Evolutionary conservation across 2,888 invertebrate genomes (phyloP).

Genomic region (Harmothoe impar): DNA sequence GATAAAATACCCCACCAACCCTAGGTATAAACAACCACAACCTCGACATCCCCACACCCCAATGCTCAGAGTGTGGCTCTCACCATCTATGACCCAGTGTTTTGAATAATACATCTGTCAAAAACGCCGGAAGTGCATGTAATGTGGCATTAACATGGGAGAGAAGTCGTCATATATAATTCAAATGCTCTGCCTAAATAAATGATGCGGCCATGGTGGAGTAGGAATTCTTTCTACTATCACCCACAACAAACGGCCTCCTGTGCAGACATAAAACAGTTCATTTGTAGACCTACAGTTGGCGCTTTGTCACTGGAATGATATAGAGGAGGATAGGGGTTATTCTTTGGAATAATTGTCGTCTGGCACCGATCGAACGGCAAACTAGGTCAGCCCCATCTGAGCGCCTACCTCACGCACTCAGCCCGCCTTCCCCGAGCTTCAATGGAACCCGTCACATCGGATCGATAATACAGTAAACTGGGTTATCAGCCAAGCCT

Average conservation of each 20-base stretch:
- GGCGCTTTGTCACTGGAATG: background rate
- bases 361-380: constrained; percentile 18
- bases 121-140: constrained; percentile 30
- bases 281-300: no score
- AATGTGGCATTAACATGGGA: constrained; percentile 13
- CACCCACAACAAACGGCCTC: no score
- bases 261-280: no score
- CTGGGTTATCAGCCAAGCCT: background rate
- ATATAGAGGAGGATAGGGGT: background rate
- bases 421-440: background rate
- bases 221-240: background rate
- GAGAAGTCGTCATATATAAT: constrained; percentile 30
- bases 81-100: background rate
- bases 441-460: constrained; percentile 19
- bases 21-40: no score
- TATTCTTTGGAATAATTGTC: background rate
- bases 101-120: constrained; percentile 24
- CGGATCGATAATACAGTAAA: constrained; percentile 27
- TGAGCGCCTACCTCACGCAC: background rate
- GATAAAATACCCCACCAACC: background rate
- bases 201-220: constrained; percentile 6
- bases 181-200: constrained; percentile 31
- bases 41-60: no score
- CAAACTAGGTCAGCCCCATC: constrained; percentile 28
- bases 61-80: no score